A percentile compares a stretch with the other conserved stretches of the same genome.
These are phyloP conservation scores for Triops cancriformis DNA, from an alignment of 1,140 invertebrate species.

Conservation along the genomic window DNA sequence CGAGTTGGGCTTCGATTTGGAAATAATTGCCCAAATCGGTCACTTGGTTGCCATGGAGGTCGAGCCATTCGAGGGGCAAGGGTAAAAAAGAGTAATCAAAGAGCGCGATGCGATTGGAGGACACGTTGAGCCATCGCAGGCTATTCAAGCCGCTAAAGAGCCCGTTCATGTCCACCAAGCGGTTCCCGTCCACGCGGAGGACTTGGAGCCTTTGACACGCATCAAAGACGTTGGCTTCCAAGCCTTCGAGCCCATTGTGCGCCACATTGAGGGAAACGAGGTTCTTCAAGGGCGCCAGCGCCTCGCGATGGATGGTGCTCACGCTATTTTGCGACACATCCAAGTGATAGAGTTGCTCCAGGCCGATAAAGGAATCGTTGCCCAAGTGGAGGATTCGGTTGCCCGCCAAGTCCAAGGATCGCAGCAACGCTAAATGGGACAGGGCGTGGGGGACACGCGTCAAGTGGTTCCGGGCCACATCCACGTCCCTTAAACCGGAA, in stretches of 20 bases:
- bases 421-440: constrained; percentile 49
- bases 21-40: constrained; percentile 77
- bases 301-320: constrained; percentile 51
- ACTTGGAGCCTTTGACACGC: constrained; percentile 60
- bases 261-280: constrained; percentile 77
- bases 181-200: constrained; percentile 75
- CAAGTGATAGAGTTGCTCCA: constrained; percentile 74
- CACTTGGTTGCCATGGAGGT: constrained; percentile 79
- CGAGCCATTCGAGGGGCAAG: constrained; percentile 76
- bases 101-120: constrained; percentile 76
- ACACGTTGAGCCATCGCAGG: constrained; percentile 77
- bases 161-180: constrained; percentile 74
- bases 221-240: constrained; percentile 72
- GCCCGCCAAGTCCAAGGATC: constrained; percentile 67
- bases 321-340: constrained; percentile 69
- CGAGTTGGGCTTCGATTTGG: constrained; percentile 62
- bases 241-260: constrained; percentile 73
- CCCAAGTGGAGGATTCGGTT: constrained; percentile 70
- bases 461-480: constrained; percentile 73
- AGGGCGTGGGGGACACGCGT: constrained; percentile 67
- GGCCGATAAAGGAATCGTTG: constrained; percentile 71
- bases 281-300: constrained; percentile 68
- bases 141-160: constrained; percentile 70
- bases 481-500: constrained; percentile 70
- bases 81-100: constrained; percentile 85